These are phyloP conservation scores for Fulmarus glacialis DNA, from an alignment of 2,113 vertebrate species.

Conservation along the genomic window DNA sequence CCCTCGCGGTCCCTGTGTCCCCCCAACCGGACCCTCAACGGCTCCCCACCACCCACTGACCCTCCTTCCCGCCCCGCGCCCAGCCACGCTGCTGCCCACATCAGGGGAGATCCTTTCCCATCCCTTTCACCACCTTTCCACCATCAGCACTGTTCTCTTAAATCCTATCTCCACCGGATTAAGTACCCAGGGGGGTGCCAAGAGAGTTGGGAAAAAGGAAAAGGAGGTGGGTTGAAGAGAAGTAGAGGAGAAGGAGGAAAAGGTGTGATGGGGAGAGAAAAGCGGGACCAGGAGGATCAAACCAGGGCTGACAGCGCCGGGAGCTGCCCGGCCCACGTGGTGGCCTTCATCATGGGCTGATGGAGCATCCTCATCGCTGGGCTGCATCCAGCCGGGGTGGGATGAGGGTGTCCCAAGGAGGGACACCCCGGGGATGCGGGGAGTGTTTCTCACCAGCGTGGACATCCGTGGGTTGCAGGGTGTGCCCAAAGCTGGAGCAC, in stretches of 20 bases:
- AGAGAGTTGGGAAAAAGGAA: background rate
- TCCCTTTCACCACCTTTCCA: background rate
- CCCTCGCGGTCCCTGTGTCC: rapidly evolving
- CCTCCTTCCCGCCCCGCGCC: background rate
- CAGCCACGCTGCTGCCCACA: background rate
- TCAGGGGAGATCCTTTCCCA: background rate
- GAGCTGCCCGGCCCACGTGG: background rate
- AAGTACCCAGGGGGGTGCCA: background rate
- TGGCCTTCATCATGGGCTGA: background rate
- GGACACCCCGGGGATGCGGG: rapidly evolving
- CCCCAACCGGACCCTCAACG: rapidly evolving
- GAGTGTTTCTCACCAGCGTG: background rate
- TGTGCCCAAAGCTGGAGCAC: background rate
- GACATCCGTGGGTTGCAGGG: background rate
- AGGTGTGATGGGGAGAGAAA: background rate
- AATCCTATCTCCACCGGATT: background rate
- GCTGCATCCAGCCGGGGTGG: background rate
- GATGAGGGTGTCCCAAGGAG: background rate
- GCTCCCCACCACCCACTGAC: background rate
- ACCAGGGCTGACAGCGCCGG: background rate
- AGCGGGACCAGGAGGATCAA: background rate
- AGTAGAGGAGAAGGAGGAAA: background rate
- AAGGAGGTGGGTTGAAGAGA: background rate
- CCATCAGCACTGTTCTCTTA: background rate
- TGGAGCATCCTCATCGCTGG: background rate